Conservation (phyloP, 2,113 vertebrate species). For the Megaceryle maxima region DNA sequence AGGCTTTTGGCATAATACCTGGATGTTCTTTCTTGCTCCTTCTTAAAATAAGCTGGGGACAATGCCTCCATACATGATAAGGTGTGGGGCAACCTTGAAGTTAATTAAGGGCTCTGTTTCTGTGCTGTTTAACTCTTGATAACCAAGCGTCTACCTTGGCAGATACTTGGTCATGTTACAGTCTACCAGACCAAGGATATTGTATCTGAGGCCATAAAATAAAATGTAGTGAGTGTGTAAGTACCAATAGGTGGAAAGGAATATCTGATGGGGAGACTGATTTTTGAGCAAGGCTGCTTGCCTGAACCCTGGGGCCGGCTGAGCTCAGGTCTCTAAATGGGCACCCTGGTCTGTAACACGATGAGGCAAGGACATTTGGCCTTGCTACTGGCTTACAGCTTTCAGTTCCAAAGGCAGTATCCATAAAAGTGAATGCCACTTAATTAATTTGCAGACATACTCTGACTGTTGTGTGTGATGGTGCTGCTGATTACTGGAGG, state of each 20-base stretch:
- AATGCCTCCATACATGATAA: constrained; percentile 24
- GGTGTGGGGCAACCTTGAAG: neutral
- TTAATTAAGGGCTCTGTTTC: constrained; percentile 1
- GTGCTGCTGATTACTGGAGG: neutral
- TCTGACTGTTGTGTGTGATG: neutral
- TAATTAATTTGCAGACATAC: neutral
- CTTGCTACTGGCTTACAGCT: neutral
- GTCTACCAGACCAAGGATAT: neutral
- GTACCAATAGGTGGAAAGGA: neutral
- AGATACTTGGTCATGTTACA: neutral
- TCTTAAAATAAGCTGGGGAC: constrained; percentile 41
- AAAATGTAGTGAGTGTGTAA: neutral
- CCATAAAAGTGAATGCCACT: neutral
- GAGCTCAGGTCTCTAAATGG: neutral
- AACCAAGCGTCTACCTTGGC: neutral
- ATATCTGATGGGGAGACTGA: neutral
- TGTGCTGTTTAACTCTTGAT: constrained; percentile 45
- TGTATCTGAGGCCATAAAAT: neutral
- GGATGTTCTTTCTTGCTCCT: constrained; percentile 34
- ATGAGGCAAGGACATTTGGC: neutral
- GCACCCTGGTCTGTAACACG: neutral
- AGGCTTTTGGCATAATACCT: constrained; percentile 46
- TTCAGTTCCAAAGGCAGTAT: neutral
- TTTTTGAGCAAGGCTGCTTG: neutral
- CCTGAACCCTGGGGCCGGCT: neutral